phyloP scores from a whole-genome alignment of 2,888 invertebrate genomes.

The Celastrina argiolus region DNA sequence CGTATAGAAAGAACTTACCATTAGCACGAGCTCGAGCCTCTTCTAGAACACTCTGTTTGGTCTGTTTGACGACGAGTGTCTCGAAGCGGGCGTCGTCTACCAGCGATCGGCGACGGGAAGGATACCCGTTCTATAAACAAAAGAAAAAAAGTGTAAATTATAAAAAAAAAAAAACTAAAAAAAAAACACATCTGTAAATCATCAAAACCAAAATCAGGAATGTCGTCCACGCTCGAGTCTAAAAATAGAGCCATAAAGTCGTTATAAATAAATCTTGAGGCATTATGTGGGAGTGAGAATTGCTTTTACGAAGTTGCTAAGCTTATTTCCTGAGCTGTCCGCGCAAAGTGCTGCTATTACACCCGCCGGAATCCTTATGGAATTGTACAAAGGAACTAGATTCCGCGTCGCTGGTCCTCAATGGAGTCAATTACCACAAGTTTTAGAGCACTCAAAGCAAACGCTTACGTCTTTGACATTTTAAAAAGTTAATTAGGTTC shows the following conservation, averaged over 20 bases:
- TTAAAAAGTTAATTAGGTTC: background rate
- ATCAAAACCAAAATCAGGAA: too few species aligned
- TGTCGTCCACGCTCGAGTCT: constrained; percentile 19
- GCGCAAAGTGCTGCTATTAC: constrained; percentile 75
- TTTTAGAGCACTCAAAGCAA: constrained; percentile 12
- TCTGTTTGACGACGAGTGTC: constrained; percentile 95
- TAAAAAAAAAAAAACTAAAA: background rate
- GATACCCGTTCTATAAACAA: constrained; percentile 95
- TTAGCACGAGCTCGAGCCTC: constrained; percentile 93
- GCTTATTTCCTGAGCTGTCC: constrained; percentile 75
- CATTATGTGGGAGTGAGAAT: constrained; percentile 70
- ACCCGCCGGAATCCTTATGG: constrained; percentile 42
- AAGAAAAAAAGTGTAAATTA: background rate
- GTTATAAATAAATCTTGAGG: constrained; percentile 72
- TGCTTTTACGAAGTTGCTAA: constrained; percentile 76
- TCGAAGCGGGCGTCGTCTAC: constrained; percentile 99
- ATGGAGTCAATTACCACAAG: constrained; percentile 54
- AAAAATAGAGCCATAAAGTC: constrained; percentile 62
- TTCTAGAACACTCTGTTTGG: constrained; percentile 93
- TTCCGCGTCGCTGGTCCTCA: constrained; percentile 61
- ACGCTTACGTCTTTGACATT: background rate
- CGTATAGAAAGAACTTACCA: constrained; percentile 74
- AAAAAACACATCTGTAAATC: background rate
- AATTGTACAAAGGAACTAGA: constrained; percentile 56
- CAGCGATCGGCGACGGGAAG: constrained; percentile 94